Base-by-base conservation (phyloP, 2,888 invertebrate genomes). In the Machimus atricapillus region DNA sequence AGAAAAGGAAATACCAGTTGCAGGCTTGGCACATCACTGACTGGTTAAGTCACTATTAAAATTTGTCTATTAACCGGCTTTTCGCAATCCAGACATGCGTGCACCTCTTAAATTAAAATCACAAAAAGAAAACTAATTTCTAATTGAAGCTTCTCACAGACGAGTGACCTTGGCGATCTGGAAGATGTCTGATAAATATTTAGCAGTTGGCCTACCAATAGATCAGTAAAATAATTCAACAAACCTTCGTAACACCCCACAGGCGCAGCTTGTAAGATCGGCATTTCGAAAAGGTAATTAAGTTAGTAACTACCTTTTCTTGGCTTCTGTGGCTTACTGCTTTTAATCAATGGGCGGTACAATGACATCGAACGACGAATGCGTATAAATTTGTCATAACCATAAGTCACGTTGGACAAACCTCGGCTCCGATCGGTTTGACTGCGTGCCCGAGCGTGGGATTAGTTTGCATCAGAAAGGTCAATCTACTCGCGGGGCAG, bases 361-460 rank as follows among this genome's bases (percentile, higher is more conserved):
- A 23, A 66, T 14, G 23, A 23, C 23, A 66, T 58, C 58, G 58
- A 23, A 4, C 66, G 27, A 19, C 66, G 66, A 27, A 23, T 52
- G 79, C 52, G 52, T 52, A 79, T 79, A 79, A 79, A 79, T 79
- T 79, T 79, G 52, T 79, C 79, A 79, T 79, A 79, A 79, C 66
- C 66, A 66, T 66, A 66, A 66, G 4, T 79, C 79, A 79, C 79
- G 43, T 27, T 23, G 23, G 52, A 16, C 23, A 40, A 40, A 40
- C 12, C 40, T 40, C 40, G 31, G 3, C 56, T 16, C 79, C 34
- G 46, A 46, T 23, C 56, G 23, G 52, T 79, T 79, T 31, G 52
- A 52, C 31, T 46, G 52, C 52, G 46, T 52, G 52, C 56, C 31
- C 52, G 79, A 79, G 79, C 52, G 79, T 79, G 52, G 79, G 79